Conservation (phyloP, 2,113 vertebrate species). For the Ovis canadensis region DNA sequence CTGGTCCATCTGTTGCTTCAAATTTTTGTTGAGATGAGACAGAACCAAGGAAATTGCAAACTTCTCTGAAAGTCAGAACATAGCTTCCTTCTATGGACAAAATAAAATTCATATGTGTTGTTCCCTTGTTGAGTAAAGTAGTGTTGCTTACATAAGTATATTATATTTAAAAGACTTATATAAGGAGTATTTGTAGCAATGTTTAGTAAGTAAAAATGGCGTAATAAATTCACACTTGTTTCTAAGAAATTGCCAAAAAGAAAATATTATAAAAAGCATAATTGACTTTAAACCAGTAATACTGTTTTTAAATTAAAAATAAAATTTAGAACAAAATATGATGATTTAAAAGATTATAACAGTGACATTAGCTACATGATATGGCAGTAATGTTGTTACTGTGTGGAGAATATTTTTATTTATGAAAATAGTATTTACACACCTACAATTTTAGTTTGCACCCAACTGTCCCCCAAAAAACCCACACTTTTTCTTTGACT, state of each 20-base stretch:
- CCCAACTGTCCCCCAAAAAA: rapidly evolving
- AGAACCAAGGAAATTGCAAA: background rate
- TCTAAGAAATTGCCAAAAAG: background rate
- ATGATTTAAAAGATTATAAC: background rate
- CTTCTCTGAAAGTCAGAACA: background rate
- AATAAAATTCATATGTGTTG: background rate
- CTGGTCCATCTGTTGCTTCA: background rate
- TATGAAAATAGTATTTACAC: background rate
- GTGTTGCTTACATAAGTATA: background rate
- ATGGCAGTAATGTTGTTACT: background rate
- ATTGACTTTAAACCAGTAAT: background rate
- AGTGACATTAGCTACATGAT: background rate
- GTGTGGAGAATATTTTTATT: background rate
- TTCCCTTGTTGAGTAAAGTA: background rate
- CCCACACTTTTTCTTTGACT: background rate
- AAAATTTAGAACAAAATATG: background rate
- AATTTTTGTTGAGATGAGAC: rapidly evolving
- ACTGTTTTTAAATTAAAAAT: background rate
- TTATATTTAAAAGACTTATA: background rate
- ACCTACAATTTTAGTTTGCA: background rate
- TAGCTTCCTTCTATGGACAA: background rate
- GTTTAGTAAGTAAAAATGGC: background rate
- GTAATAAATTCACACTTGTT: background rate
- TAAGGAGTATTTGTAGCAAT: background rate
- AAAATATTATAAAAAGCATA: background rate